These are phyloP conservation scores for Azorinus chamasolen DNA, from an alignment of 2,888 invertebrate species.

Conservation along the genomic window DNA sequence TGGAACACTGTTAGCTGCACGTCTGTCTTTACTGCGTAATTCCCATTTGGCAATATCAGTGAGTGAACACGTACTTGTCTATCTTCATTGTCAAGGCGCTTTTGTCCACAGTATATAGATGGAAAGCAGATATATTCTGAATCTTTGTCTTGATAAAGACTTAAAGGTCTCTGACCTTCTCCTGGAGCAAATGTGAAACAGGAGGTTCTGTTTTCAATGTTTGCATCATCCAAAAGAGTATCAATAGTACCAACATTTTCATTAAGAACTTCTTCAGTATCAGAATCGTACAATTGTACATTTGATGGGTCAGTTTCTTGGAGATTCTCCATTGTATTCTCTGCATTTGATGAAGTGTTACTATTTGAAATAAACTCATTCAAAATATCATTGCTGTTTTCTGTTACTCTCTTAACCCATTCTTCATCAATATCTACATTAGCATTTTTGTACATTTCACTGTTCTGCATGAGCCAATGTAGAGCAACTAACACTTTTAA, in stretches of 20 bases:
- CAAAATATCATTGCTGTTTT: conserved; percentile 4
- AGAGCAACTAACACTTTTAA: conserved; percentile 30
- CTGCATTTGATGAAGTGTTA: too few species aligned
- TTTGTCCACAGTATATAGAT: conserved; percentile 20
- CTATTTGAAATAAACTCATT: not conserved
- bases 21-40: conserved; percentile 29
- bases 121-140: conserved; percentile 19
- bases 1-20: conserved; percentile 40
- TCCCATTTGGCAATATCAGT: conserved; percentile 4
- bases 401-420: conserved; percentile 22
- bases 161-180: too few species aligned
- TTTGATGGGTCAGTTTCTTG: not conserved
- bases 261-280: not conserved
- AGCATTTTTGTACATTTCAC: conserved; percentile 44
- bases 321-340: too few species aligned
- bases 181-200: too few species aligned
- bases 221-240: too few species aligned
- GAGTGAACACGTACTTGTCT: conserved; percentile 5
- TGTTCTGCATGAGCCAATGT: conserved; percentile 39
- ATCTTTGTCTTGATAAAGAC: conserved; percentile 6
- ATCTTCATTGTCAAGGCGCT: not conserved
- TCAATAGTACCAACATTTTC: not conserved
- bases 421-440: conserved; percentile 35
- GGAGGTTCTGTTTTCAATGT: too few species aligned
- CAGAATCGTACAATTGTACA: too few species aligned